Base-by-base conservation (phyloP, 2,888 invertebrate genomes). In the Acheta domesticus region DNA sequence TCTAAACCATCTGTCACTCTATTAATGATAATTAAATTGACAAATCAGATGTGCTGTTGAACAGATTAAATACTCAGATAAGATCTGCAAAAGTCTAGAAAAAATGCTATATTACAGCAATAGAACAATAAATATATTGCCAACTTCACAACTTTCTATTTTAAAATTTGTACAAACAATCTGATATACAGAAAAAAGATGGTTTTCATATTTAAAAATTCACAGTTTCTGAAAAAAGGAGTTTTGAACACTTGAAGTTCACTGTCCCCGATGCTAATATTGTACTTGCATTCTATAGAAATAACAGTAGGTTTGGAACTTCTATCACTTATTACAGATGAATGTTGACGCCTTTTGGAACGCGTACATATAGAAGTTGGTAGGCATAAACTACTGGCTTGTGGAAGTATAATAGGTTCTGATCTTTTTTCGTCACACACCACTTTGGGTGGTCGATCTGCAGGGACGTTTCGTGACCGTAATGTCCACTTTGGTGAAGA, bases 401-500 rank as follows among this genome's bases (percentile, higher is more conserved):
- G 5, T 36, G 36, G 36, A 36, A 36, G 36, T 36, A 5, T 3
- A 36, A 36, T 36, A 36, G 5, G 36, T 36, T 36, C 36, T 5
- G 36, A 5, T 36, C 0, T 36, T 5, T 36, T 36, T 0, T 5
- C 36, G 5, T 36, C 36, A 36, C 36, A 36, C 5, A 36, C 36
- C 5, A 36, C 3, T 5, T 36, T 36, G 36, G 3, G 62, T 62
- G 62, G 5, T 62, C 5, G 16, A 62, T 62, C 62, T 19, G n/a
- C 3, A 11, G 62, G 62, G 2, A n/a, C 62, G 12, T 79, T 79
- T 14, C 76, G 79, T 11, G 79, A 79, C 23, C 79, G 21, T 62
- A 79, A 62, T 2, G 79, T 79, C 50, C 76, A 73, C 14, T 74
- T 74, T 3, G 78, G 78, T 8, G 76, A 62, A 4, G 75, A 48